Base-by-base conservation (phyloP, 2,797 vertebrate species). In the Tauraco hartlaubi region DNA sequence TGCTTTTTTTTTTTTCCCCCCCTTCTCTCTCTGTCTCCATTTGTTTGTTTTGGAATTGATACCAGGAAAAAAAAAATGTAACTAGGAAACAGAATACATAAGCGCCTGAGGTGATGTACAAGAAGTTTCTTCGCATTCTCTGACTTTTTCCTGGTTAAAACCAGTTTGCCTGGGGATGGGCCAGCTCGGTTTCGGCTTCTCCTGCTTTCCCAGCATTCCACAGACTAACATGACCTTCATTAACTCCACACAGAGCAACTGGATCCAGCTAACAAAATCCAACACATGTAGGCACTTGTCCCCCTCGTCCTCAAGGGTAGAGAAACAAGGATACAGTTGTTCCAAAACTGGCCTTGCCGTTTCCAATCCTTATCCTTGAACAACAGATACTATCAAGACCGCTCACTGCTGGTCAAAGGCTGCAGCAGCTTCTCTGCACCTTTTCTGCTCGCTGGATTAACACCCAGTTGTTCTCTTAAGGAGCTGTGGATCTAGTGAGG, bases 151-250 rank as follows among this genome's bases (percentile, higher is more conserved):
- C 98, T 97, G 98, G 97, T 97, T 98, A 96, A 97, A 98, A 98
- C 98, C 97, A 98, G 98, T 98, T 98, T 97, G 97, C 97, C 98
- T 97, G 95, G 97, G 92, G 98, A 98, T 97, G 97, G 97, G 97
- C 96, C 92, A 94, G 96, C 94, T 96, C 26, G 11, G 96, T 95
- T 96, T 96, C 93, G 44, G 88, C 86, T 97, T 94, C 96, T 98
- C 96, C 96, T 96, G 96, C 97, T 98, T 97, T 98, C 97, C 97
- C 96, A 95, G 94, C 96, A 96, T 98, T 97, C 97, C 97, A 95
- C 89, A 94, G 90, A 92, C 88, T 71, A 97, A 94, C 95, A 48
- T 94, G 97, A 98, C 98, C 97, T 98, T 90, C 73, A 96, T 95
- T 86, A 96, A 97, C 95, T 97, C 96, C 84, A 92, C 81, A 94